Conservation (phyloP, 2,113 vertebrate species). For the Callospermophilus lateralis region DNA sequence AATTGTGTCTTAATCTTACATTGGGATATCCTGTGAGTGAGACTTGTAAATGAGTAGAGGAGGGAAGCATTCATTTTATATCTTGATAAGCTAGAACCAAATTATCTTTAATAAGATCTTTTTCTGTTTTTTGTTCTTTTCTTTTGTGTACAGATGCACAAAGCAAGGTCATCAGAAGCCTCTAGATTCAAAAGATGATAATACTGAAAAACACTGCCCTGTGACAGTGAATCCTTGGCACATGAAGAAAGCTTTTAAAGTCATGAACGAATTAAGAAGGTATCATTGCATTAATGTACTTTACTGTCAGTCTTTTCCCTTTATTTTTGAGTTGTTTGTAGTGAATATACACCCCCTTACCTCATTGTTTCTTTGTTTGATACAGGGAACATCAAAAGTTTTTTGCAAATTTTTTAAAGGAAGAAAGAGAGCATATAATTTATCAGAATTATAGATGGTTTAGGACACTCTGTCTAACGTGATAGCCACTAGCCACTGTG, state of each 20-base stretch:
- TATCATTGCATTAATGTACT: slow-evolving; percentile 77
- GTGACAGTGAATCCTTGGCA: slow-evolving; percentile 96
- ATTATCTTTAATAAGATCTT: slow-evolving; percentile 61
- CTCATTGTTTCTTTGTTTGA: not conserved
- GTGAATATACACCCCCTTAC: not conserved
- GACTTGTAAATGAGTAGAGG: not conserved
- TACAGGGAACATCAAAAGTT: not conserved
- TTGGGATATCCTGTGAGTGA: not conserved
- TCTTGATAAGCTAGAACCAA: slow-evolving; percentile 37
- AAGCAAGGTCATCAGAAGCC: slow-evolving; percentile 93
- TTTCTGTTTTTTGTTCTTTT: slow-evolving; percentile 30
- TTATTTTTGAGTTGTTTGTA: slow-evolving; percentile 43
- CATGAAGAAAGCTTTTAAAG: slow-evolving; percentile 98
- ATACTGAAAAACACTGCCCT: slow-evolving; percentile 93
- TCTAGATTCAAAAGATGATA: slow-evolving; percentile 95
- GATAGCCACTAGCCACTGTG: not conserved
- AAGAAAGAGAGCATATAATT: not conserved
- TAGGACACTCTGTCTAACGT: not conserved
- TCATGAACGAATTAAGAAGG: slow-evolving; percentile 98
- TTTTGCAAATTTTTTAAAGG: not conserved
- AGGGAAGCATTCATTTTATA: not conserved
- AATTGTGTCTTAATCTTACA: not conserved
- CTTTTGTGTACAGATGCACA: slow-evolving; percentile 88
- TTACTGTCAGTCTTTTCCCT: not conserved
- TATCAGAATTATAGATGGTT: not conserved